Conservation (phyloP, 2,888 invertebrate genomes). For the Psylliodes chrysocephalus region DNA sequence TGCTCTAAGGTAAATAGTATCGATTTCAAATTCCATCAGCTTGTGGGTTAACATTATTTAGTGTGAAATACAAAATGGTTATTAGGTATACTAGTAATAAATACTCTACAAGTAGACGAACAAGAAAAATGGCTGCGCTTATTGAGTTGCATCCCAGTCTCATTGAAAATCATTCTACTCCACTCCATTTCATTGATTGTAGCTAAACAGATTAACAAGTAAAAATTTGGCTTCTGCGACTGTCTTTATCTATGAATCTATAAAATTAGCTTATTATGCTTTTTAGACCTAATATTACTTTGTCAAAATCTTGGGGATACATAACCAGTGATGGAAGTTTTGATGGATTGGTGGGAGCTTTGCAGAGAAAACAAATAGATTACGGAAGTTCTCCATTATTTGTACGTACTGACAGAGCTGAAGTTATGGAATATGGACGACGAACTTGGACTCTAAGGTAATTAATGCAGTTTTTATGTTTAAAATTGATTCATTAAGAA, state of each 20-base stretch:
- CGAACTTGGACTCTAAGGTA: slow-evolving; percentile 57
- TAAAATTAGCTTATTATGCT: background rate
- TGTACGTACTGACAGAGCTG: slow-evolving; percentile 52
- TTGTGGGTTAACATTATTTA: too few relatives aligned
- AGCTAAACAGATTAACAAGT: background rate
- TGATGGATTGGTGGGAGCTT: slow-evolving; percentile 56
- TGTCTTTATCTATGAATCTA: too few relatives aligned
- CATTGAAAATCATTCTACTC: too few relatives aligned
- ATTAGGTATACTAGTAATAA: too few relatives aligned
- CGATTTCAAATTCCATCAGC: too few relatives aligned
- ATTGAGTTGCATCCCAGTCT: too few relatives aligned
- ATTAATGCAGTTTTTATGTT: background rate
- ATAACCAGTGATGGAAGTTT: slow-evolving; percentile 52
- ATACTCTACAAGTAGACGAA: too few relatives aligned
- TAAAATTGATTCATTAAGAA: background rate
- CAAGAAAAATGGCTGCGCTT: too few relatives aligned
- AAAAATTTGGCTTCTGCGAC: too few relatives aligned
- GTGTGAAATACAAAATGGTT: too few relatives aligned
- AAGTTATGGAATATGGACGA: slow-evolving; percentile 55
- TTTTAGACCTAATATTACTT: slow-evolving; percentile 48
- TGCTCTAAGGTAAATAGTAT: too few relatives aligned
- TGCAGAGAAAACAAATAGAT: slow-evolving; percentile 50
- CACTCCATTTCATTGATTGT: background rate
- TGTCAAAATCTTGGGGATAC: slow-evolving; percentile 57
- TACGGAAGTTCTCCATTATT: slow-evolving; percentile 57